Evolutionary conservation across 2,888 invertebrate genomes (phyloP).

Genomic region (Hecatera dysodea): DNA sequence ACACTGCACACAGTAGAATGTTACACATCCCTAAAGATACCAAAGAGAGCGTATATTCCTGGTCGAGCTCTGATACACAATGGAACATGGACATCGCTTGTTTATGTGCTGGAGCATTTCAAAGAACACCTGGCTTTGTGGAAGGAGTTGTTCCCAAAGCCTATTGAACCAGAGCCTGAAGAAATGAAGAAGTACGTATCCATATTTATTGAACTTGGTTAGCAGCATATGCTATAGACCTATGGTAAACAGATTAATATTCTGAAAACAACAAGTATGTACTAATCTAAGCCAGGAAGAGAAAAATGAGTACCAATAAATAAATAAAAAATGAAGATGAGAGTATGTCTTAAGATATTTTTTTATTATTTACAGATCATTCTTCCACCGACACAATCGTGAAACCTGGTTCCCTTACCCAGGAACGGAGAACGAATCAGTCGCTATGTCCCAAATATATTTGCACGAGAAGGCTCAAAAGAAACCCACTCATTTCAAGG

Average conservation of each 20-base stretch:
- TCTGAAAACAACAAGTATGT: no score
- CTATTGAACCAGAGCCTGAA: slow-evolving; percentile 64
- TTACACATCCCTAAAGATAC: slow-evolving; percentile 73
- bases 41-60: slow-evolving; percentile 74
- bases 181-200: slow-evolving; percentile 72
- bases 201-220: neutral
- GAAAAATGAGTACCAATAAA: no score
- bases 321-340: no score
- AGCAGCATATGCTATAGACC: no score
- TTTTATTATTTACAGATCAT: slow-evolving; percentile 72
- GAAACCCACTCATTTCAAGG: slow-evolving; percentile 71
- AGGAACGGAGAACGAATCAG: slow-evolving; percentile 73
- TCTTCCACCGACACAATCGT: slow-evolving; percentile 74
- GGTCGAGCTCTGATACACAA: slow-evolving; percentile 73
- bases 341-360: no score
- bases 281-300: no score
- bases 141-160: slow-evolving; percentile 69
- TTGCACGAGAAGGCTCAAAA: slow-evolving; percentile 68
- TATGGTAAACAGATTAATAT: no score
- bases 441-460: slow-evolving; percentile 76
- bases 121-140: slow-evolving; percentile 69
- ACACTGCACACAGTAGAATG: slow-evolving; percentile 74
- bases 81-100: slow-evolving; percentile 79
- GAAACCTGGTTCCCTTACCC: slow-evolving; percentile 77
- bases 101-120: slow-evolving; percentile 72